Conservation (phyloP, 2,888 invertebrate species). For the Eueremaeus valkanovi region DNA sequence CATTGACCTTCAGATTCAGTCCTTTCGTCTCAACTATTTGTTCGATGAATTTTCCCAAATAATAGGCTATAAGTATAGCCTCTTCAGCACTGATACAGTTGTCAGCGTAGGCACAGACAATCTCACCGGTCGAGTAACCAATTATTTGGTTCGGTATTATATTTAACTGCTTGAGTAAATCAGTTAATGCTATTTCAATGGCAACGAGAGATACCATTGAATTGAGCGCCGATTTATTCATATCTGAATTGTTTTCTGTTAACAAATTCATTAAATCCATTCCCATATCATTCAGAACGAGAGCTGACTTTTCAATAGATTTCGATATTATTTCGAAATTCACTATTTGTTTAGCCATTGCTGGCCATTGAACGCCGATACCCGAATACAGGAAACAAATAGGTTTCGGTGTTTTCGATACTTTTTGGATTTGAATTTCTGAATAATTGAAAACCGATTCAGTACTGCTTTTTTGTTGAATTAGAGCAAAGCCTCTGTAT, state of each 20-base stretch:
- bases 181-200: slow-evolving; percentile 57
- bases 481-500: slow-evolving; percentile 18
- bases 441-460: background rate
- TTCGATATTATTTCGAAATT: slow-evolving; percentile 51
- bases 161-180: slow-evolving; percentile 53
- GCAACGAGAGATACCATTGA: slow-evolving; percentile 56
- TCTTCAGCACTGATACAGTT: slow-evolving; percentile 56
- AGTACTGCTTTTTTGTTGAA: background rate
- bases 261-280: slow-evolving; percentile 54
- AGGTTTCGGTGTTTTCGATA: background rate
- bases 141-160: slow-evolving; percentile 56
- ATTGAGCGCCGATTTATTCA: slow-evolving; percentile 49
- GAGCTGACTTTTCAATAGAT: slow-evolving; percentile 52
- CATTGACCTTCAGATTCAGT: background rate
- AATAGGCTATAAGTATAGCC: slow-evolving; percentile 56
- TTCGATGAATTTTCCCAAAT: slow-evolving; percentile 56
- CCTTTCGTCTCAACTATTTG: background rate
- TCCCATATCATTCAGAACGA: slow-evolving; percentile 52
- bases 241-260: slow-evolving; percentile 53
- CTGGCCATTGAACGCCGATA: slow-evolving; percentile 59
- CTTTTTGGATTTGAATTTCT: background rate
- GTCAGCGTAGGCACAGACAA: slow-evolving; percentile 58
- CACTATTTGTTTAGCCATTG: slow-evolving; percentile 55
- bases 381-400: slow-evolving; percentile 58
- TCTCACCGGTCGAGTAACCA: slow-evolving; percentile 53